Percentiles rank a stretch among this genome's conserved stretches.
phyloP scores from a whole-genome alignment of 2,888 invertebrate genomes.

The Nasonovia ribisnigri region DNA sequence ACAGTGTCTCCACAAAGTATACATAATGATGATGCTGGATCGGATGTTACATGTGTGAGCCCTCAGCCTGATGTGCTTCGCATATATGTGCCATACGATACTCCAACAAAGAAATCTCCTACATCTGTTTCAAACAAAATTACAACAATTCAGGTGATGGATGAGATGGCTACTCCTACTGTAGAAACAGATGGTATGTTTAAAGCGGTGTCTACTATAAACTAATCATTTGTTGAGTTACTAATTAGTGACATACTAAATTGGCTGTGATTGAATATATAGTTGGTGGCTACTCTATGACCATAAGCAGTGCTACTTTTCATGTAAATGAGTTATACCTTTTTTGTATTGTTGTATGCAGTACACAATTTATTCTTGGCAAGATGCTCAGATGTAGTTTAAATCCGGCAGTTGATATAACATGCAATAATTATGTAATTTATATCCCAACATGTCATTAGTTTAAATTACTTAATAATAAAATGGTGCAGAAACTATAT shows the following conservation, averaged over 20 bases:
- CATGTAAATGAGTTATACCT: constrained; percentile 13
- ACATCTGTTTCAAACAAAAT: constrained; percentile 58
- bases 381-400: background rate
- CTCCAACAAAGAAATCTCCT: constrained; percentile 67
- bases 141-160: constrained; percentile 57
- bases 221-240: constrained; percentile 29
- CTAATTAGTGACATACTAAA: constrained; percentile 39
- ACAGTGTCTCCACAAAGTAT: constrained; percentile 85
- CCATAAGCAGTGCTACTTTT: constrained; percentile 31
- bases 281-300: constrained; percentile 28
- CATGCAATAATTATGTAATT: background rate
- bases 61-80: constrained; percentile 79
- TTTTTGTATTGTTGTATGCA: background rate
- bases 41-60: constrained; percentile 69
- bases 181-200: constrained; percentile 48
- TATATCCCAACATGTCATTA: constrained; percentile 7
- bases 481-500: background rate
- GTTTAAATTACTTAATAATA: background rate
- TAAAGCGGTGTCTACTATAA: constrained; percentile 53
- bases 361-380: background rate
- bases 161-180: constrained; percentile 41
- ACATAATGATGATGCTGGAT: constrained; percentile 77
- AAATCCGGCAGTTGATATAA: background rate
- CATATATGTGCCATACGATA: constrained; percentile 83
- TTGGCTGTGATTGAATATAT: constrained; percentile 63